Evolutionary conservation across 2,797 vertebrate genomes (phyloP), one percentile per base, ranked within the genome.

Genomic region (Artibeus jamaicensis): DNA sequence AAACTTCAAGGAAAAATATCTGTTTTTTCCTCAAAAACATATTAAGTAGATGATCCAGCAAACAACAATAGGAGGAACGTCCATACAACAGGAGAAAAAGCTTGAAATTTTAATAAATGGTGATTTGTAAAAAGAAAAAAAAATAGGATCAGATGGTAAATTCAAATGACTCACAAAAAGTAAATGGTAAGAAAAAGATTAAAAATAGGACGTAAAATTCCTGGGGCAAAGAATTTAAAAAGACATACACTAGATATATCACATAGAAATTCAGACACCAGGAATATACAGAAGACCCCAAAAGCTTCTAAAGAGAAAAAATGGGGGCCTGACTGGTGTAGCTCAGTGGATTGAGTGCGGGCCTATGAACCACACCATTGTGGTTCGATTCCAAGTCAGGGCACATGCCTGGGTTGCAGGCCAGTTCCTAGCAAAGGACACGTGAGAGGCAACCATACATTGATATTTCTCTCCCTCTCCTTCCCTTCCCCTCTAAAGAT

Each of bases 231-330:
- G 6, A 95, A 42, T 42, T 91, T 46, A 44, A 82, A 92, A 93
- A 92, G 70, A 89, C 21, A 62, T 62, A 94, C 12, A 82, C 18
- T 34, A 78, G 42, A 77, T 22, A 88, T 71, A 87, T n/a, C 53
- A 77, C 68, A 93, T 50, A 59, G 87, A 91, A 93, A 62, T 85
- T 85, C 37, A 70, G 57, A 85, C 16, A 87, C 46, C 5, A 76
- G 37, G 19, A 93, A 96, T 82, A 70, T 10, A 95, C 1, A 87
- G 29, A 95, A 68, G 11, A 86, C 24, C 22, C 50, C 70, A 96
- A 50, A 89, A 89, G 96, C 32, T 67, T 82, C 59, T 37, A 79
- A 86, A 93, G n/a, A 76, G n/a, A n/a, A n/a, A n/a, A n/a, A n/a
- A n/a, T n/a, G n/a, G n/a, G n/a, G n/a, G n/a, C n/a, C n/a, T n/a